Conservation (phyloP, 2,888 invertebrate genomes). For the Morpho achilles region DNA sequence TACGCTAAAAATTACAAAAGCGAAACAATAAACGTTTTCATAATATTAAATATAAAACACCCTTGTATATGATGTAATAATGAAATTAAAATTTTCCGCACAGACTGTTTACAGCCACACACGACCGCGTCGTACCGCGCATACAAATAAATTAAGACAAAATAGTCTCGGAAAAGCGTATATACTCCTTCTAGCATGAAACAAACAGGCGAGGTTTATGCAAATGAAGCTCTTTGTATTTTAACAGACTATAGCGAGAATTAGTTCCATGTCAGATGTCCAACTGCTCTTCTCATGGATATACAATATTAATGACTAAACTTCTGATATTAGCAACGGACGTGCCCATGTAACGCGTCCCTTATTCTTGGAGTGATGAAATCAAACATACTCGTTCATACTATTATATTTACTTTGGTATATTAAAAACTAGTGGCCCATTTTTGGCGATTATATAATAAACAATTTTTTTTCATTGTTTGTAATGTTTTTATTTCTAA, state of each 20-base stretch:
- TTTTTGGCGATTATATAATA: no score
- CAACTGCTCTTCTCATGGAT: constrained; percentile 32
- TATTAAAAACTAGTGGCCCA: no score
- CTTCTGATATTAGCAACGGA: no score
- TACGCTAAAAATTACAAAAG: no score
- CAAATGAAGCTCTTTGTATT: constrained; percentile 76
- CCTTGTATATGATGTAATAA: constrained; percentile 25
- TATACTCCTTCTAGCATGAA: constrained; percentile 67
- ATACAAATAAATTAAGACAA: constrained; percentile 69
- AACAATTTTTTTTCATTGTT: no score
- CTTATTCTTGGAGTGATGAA: no score
- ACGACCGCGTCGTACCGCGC: constrained; percentile 39
- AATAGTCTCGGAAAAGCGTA: constrained; percentile 68
- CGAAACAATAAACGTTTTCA: no score
- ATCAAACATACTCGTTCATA: no score
- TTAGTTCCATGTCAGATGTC: constrained; percentile 76
- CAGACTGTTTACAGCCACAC: constrained; percentile 45
- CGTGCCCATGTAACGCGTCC: no score
- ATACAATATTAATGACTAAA: neutral
- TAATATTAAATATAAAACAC: no score
- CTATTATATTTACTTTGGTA: no score
- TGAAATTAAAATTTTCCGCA: constrained; percentile 36
- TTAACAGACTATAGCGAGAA: constrained; percentile 73
- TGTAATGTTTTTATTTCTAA: no score
- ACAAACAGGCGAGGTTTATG: constrained; percentile 76